A percentile compares a stretch with the other conserved stretches of the same genome.
Conservation (phyloP, 2,797 vertebrate genomes). For the Enteromius radiatus region DNA sequence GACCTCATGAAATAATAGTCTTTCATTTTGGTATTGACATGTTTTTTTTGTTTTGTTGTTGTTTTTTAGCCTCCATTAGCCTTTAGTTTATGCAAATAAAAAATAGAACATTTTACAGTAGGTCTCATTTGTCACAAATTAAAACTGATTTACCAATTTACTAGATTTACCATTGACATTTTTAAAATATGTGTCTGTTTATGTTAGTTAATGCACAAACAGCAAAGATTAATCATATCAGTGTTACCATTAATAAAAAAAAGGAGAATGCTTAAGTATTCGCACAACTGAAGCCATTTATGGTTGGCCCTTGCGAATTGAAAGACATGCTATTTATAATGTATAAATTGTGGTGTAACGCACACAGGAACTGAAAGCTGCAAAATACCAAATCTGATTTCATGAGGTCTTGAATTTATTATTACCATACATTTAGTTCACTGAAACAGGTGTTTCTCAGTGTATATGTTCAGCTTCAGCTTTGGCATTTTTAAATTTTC, state of each 20-base stretch:
- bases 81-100: too few species aligned
- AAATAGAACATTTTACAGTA: neutral
- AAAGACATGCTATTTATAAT: neutral
- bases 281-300: neutral
- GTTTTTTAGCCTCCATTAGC: too few species aligned
- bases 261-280: neutral
- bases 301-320: neutral
- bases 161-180: too few species aligned
- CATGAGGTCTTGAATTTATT: neutral
- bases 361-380: neutral
- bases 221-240: neutral
- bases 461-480: neutral
- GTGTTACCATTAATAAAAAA: neutral
- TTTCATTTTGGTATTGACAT: neutral
- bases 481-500: neutral
- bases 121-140: neutral
- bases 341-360: neutral
- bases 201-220: neutral
- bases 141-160: neutral
- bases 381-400: neutral
- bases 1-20: neutral
- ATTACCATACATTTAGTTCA: neutral
- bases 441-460: neutral
- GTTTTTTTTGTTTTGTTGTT: too few species aligned
- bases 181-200: too few species aligned